These are phyloP conservation scores for Ciconia nigra DNA, from an alignment of 2,797 vertebrate species.

Conservation along the genomic window DNA sequence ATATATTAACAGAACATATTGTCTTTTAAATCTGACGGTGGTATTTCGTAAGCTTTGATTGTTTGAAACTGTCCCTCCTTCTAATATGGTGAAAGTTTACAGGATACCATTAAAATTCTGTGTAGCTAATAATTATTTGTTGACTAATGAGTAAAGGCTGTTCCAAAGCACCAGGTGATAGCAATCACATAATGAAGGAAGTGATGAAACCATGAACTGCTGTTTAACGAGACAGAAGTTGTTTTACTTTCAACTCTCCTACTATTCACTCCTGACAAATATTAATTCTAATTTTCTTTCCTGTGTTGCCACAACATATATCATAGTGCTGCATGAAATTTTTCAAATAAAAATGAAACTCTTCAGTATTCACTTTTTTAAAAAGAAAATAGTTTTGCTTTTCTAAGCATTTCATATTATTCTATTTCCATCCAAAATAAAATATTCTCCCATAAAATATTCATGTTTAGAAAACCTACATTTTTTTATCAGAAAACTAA, in stretches of 20 bases:
- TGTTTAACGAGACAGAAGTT: neutral
- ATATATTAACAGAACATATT: neutral
- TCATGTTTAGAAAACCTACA: neutral
- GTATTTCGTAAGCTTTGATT: neutral
- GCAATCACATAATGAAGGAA: neutral
- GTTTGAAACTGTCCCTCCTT: neutral
- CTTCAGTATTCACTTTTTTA: neutral
- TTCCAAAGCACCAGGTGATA: neutral
- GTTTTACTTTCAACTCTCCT: neutral
- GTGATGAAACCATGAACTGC: neutral
- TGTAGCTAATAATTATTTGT: neutral
- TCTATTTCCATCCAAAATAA: neutral
- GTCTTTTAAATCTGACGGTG: neutral
- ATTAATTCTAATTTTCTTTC: neutral
- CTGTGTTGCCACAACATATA: neutral
- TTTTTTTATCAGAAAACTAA: neutral
- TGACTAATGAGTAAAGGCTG: conserved; percentile 7
- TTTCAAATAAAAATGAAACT: neutral
- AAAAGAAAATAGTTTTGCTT: neutral
- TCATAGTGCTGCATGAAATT: neutral
- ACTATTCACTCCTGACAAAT: neutral
- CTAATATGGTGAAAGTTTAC: neutral
- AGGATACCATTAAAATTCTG: neutral
- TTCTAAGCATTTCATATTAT: neutral
- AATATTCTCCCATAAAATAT: neutral